Evolutionary conservation across 35 echinoderm and acorn worm genomes (phyloP).

Genomic region (Diadema setosum): DNA sequence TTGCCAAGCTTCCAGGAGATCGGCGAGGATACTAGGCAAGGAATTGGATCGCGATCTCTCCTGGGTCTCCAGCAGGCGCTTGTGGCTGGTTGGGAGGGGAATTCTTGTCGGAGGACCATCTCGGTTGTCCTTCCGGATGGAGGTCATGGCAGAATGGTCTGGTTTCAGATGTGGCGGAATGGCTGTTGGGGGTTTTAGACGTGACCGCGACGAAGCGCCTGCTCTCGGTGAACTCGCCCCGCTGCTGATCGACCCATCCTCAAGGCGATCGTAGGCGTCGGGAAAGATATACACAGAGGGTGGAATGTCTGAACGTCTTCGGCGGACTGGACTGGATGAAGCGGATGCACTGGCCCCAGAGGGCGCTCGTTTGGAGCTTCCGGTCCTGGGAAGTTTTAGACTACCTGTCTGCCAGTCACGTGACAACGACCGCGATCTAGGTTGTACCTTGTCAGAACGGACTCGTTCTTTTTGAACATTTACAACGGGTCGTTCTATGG

Average conservation of each 20-base stretch:
- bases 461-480: background rate
- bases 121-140: conserved; percentile 47
- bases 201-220: conserved; percentile 28
- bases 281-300: background rate
- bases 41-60: conserved; percentile 10
- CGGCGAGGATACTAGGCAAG: conserved; percentile 18
- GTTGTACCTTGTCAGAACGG: background rate
- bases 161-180: conserved; percentile 66
- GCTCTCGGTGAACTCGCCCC: conserved; percentile 51
- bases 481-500: background rate
- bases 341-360: background rate
- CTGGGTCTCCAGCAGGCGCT: conserved; percentile 42
- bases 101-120: conserved; percentile 48
- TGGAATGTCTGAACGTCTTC: conserved; percentile 10
- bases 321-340: background rate
- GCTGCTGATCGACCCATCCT: conserved; percentile 32
- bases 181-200: conserved; percentile 60
- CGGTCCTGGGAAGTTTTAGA: background rate
- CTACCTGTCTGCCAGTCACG: background rate
- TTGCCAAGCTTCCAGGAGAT: conserved; percentile 43
- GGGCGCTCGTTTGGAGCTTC: background rate
- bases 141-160: conserved; percentile 46
- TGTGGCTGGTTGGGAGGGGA: conserved; percentile 72
- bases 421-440: background rate
- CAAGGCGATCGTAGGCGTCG: background rate